A percentile compares a stretch with the other conserved stretches of the same genome.
phyloP scores from a whole-genome alignment of 1,140 invertebrate species.

The Uloborus diversus region DNA sequence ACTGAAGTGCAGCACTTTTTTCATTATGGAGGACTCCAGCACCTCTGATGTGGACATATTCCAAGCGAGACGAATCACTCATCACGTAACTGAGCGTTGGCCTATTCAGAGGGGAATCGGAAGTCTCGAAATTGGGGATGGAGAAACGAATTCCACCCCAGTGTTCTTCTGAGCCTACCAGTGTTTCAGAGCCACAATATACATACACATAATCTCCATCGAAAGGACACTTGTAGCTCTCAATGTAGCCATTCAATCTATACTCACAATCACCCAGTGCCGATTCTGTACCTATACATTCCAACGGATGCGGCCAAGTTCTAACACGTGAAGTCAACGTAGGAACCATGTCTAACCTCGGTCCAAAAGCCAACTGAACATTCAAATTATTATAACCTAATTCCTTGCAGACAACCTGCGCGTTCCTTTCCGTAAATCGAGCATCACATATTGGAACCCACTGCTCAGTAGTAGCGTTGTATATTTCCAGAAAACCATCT shows the following conservation, averaged over 20 bases:
- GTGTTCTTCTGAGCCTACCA: slow-evolving; percentile 74
- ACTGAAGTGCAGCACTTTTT: slow-evolving; percentile 90
- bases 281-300: slow-evolving; percentile 82
- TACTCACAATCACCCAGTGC: slow-evolving; percentile 87
- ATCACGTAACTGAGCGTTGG: slow-evolving; percentile 26
- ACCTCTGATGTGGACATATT: slow-evolving; percentile 88
- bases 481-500: slow-evolving; percentile 89
- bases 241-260: slow-evolving; percentile 85
- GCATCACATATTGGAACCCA: slow-evolving; percentile 97
- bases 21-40: slow-evolving; percentile 97
- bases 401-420: slow-evolving; percentile 93
- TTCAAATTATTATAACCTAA: slow-evolving; percentile 90
- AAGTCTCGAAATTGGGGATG: slow-evolving; percentile 85
- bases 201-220: slow-evolving; percentile 91
- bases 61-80: slow-evolving; percentile 66
- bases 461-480: slow-evolving; percentile 91
- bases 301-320: slow-evolving; percentile 94
- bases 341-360: slow-evolving; percentile 83
- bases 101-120: slow-evolving; percentile 78
- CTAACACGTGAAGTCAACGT: slow-evolving; percentile 86
- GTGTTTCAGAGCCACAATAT: slow-evolving; percentile 84
- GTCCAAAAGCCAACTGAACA: slow-evolving; percentile 82
- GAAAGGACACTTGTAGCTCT: slow-evolving; percentile 85
- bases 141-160: slow-evolving; percentile 98
- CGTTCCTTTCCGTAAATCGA: slow-evolving; percentile 92